These are phyloP conservation scores for Bombus ignitus DNA, from an alignment of 1,140 invertebrate genomes.

Conservation along the genomic window DNA sequence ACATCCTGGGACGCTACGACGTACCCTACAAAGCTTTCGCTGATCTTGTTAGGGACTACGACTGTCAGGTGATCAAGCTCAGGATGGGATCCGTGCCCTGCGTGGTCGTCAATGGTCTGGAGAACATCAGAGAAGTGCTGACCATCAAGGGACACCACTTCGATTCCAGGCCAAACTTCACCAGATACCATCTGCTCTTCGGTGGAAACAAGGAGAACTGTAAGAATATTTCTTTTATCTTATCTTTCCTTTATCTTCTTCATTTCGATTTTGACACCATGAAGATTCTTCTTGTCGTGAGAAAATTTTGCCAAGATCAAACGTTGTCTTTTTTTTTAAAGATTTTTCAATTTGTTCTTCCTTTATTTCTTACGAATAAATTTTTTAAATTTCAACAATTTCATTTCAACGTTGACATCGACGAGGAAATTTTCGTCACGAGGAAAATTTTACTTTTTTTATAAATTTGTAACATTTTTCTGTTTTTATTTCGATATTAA, in stretches of 20 bases:
- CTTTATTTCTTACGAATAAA: background rate
- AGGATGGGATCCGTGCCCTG: slow-evolving; percentile 85
- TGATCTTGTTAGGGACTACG: slow-evolving; percentile 83
- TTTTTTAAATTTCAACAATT: too few species aligned
- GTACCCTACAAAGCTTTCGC: slow-evolving; percentile 87
- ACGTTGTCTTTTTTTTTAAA: background rate
- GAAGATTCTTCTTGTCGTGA: background rate
- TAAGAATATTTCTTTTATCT: slow-evolving; percentile 80
- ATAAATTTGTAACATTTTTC: too few species aligned
- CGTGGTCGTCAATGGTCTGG: slow-evolving; percentile 86
- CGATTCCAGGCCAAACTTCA: slow-evolving; percentile 86
- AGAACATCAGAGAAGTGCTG: slow-evolving; percentile 86
- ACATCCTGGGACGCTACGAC: slow-evolving; percentile 84
- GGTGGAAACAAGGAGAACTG: slow-evolving; percentile 87
- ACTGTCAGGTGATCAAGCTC: slow-evolving; percentile 84
- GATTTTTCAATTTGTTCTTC: background rate
- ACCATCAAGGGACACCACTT: slow-evolving; percentile 85
- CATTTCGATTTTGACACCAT: background rate
- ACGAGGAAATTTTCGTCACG: too few species aligned
- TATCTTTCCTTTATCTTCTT: background rate
- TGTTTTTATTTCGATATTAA: too few species aligned
- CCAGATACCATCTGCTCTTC: slow-evolving; percentile 86
- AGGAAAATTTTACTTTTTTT: too few species aligned
- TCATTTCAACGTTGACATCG: too few species aligned
- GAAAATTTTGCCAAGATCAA: background rate